Base-by-base conservation (phyloP, 2,888 invertebrate genomes). In the Cheiracanthium punctorium region DNA sequence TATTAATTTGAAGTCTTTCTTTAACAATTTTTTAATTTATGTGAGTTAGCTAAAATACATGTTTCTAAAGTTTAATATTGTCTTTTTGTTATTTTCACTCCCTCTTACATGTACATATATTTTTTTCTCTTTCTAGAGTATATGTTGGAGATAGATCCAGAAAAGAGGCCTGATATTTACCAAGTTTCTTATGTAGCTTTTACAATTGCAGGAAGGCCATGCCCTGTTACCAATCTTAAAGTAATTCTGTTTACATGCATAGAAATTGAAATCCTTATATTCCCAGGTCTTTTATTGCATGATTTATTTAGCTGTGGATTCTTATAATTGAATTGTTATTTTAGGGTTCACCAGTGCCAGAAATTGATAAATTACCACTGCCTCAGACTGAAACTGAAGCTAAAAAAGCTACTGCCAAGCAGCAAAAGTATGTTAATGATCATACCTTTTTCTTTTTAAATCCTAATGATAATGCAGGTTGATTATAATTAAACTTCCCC, bases 141-240 rank as follows among this genome's bases (percentile, higher is more conserved):
- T 90, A 95, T 97, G 95, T 93, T 97, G 88, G 96, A 96, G 91
- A 94, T 95, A 69, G 96, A 97, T 92, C 94, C 95, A 69, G 95
- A 95, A 80, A 93, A 94, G 89, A 93, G 97, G 90, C 97, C 97
- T 14, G 96, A 97, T 92, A 96, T 90, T 52, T 89, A 82, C 86
- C 89, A 89, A 86, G 89, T 90, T 29, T 88, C 89, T 20, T 81
- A 77, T 58, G 52, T 90, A 52, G 88, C 89, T 41, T 90, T 90
- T 73, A 82, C 82, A 64, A 75, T 91, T 96, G 91, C 93, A 81
- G 94, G 95, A 87, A 95, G 94, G 91, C 94, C 95, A 70, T 95
- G 95, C 92, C 96, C 96, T 80, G 95, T 96, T 88, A 94, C 94
- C 91, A 96, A 96, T 93, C 93, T 96, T 92, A 94, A 95, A 90